A percentile compares a stretch with the other conserved stretches of the same genome.
phyloP scores from a whole-genome alignment of 2,797 vertebrate species.

The Lindbergichthys nudifrons region DNA sequence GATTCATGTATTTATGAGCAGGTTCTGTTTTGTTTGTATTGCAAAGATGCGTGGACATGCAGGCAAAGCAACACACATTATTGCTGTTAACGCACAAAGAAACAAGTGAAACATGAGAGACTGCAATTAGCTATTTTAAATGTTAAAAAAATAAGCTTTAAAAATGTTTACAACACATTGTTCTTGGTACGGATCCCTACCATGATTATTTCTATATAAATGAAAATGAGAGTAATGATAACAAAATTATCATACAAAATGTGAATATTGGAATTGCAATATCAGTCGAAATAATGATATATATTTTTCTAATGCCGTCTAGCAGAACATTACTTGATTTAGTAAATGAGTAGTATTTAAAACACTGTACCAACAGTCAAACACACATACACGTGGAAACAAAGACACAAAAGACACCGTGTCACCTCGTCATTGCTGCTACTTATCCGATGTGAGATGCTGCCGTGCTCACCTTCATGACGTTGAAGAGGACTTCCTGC shows the following conservation, averaged over 20 bases:
- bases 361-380: not conserved
- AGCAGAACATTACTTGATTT: too few relatives aligned
- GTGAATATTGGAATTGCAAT: too few relatives aligned
- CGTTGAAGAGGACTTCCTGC: constrained; percentile 98
- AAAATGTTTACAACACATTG: not conserved
- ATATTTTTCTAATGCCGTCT: not conserved
- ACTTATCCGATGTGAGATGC: not conserved
- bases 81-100: not conserved
- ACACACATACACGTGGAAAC: not conserved
- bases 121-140: not conserved
- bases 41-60: not conserved
- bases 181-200: too few relatives aligned
- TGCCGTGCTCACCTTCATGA: constrained; percentile 93
- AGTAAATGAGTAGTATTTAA: not conserved
- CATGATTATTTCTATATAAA: too few relatives aligned
- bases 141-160: not conserved
- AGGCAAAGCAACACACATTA: not conserved
- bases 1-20: not conserved
- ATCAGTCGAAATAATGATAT: too few relatives aligned
- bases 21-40: not conserved
- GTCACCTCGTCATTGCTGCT: not conserved
- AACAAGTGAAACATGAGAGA: not conserved
- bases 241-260: too few relatives aligned
- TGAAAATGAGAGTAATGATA: too few relatives aligned
- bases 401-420: not conserved